Conservation (phyloP, 2,888 invertebrate species). For the Lordiphosa fenestrarum region DNA sequence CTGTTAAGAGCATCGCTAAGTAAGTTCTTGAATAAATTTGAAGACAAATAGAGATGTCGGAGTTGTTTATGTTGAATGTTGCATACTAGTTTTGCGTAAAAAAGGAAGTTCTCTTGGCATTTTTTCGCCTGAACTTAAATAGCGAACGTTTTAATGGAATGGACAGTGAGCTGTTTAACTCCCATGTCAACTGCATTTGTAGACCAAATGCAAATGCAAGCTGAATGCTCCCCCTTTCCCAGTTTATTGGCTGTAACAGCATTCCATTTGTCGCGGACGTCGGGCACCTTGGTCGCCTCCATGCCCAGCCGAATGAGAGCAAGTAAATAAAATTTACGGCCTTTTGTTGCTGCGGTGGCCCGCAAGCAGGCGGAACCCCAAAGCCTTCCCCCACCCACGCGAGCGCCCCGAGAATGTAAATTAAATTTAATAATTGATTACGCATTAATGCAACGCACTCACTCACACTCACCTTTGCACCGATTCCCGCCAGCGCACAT, state of each 20-base stretch:
- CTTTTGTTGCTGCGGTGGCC: conserved; percentile 60
- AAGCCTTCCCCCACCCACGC: conserved; percentile 26
- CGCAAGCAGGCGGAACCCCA: conserved; percentile 48
- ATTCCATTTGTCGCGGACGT: conserved; percentile 30
- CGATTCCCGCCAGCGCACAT: conserved; percentile 81
- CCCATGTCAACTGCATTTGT: conserved; percentile 55
- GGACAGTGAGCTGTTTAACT: conserved; percentile 20
- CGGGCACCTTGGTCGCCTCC: neutral
- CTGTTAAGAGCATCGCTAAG: no score
- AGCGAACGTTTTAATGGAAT: neutral
- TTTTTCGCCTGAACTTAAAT: no score
- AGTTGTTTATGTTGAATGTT: no score
- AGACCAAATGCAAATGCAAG: conserved; percentile 25
- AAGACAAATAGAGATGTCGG: no score
- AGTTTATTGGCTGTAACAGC: conserved; percentile 59
- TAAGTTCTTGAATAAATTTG: no score
- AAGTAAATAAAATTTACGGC: conserved; percentile 70
- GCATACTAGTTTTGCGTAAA: no score
- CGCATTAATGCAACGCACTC: conserved; percentile 49
- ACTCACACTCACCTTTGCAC: conserved; percentile 78
- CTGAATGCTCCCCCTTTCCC: neutral
- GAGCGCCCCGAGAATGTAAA: conserved; percentile 64
- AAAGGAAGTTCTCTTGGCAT: no score
- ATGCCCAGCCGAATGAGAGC: conserved; percentile 48
- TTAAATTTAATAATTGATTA: conserved; percentile 74